Conservation (phyloP, 2,888 invertebrate genomes). For the Papilio protenor region DNA sequence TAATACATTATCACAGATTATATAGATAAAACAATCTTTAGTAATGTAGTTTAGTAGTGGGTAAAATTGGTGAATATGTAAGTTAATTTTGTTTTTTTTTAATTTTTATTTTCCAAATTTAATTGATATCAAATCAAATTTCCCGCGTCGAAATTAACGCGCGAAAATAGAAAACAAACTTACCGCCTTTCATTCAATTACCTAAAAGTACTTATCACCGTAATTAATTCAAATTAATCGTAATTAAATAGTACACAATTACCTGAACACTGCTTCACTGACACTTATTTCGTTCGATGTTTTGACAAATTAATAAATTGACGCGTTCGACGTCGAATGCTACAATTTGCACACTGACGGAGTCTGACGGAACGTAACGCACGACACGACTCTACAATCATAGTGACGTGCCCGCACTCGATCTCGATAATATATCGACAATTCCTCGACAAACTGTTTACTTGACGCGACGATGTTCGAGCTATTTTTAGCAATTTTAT, state of each 20-base stretch:
- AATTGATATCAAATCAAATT: too few relatives aligned
- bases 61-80: too few relatives aligned
- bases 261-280: slow-evolving; percentile 32
- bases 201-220: background rate
- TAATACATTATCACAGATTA: too few relatives aligned
- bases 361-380: slow-evolving; percentile 42
- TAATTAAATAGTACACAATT: slow-evolving; percentile 22
- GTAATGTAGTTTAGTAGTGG: too few relatives aligned
- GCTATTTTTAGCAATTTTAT: background rate
- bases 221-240: slow-evolving; percentile 15
- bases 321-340: slow-evolving; percentile 42
- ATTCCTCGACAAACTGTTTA: slow-evolving; percentile 16
- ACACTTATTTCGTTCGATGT: slow-evolving; percentile 4
- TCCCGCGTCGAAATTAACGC: background rate
- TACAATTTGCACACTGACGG: slow-evolving; percentile 34
- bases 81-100: too few relatives aligned
- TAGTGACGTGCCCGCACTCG: slow-evolving; percentile 39
- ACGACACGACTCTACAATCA: background rate
- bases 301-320: slow-evolving; percentile 27
- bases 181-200: slow-evolving; percentile 17
- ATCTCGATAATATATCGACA: slow-evolving; percentile 37
- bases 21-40: too few relatives aligned
- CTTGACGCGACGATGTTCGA: slow-evolving; percentile 22
- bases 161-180: slow-evolving; percentile 26
- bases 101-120: too few relatives aligned